These are phyloP conservation scores for Neopelma chrysocephalum DNA, from an alignment of 2,797 vertebrate species.

Conservation along the genomic window DNA sequence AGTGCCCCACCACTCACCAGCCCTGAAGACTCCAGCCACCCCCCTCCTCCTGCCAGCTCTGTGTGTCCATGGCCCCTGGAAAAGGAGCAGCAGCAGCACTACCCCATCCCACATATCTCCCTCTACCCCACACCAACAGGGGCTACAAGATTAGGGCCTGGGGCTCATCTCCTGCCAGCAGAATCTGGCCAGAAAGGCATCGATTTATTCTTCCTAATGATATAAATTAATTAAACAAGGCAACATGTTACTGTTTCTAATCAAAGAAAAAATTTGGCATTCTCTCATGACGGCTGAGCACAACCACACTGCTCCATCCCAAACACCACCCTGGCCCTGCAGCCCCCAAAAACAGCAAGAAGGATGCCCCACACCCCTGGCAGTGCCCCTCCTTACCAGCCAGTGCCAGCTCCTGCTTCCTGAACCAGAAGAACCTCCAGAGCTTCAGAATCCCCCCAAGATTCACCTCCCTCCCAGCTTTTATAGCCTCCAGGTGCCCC, in stretches of 20 bases:
- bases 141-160: neutral
- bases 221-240: neutral
- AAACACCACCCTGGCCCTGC: neutral
- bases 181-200: neutral
- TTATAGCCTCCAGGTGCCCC: neutral
- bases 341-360: neutral
- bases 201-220: neutral
- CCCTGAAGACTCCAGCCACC: neutral
- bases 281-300: neutral
- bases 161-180: neutral
- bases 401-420: neutral
- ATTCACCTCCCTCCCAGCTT: neutral
- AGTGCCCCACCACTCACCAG: accelerated
- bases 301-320: neutral
- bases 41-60: neutral
- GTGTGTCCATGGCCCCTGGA: accelerated
- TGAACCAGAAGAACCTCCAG: accelerated
- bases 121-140: accelerated
- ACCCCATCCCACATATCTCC: accelerated
- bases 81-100: neutral
- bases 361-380: accelerated
- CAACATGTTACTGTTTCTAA: neutral
- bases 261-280: neutral
- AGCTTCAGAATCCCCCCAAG: neutral
- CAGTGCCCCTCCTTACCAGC: neutral